Conservation (phyloP, 2,113 vertebrate genomes). For the Sinocyclocheilus rhinocerous region DNA sequence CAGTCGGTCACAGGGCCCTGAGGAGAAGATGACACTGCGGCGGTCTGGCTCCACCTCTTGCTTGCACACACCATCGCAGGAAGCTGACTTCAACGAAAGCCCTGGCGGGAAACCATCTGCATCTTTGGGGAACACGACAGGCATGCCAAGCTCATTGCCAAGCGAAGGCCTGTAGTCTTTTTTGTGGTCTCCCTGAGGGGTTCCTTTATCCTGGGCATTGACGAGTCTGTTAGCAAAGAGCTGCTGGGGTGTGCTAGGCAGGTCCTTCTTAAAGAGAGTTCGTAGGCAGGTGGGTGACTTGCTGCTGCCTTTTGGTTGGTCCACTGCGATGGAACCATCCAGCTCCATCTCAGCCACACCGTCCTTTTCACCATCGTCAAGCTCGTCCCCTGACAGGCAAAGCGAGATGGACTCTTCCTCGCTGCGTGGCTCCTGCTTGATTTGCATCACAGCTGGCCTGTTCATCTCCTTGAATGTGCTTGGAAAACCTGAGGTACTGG, state of each 20-base stretch:
- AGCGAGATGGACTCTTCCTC: constrained; percentile 87
- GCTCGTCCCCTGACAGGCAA: constrained; percentile 91
- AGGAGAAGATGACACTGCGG: constrained; percentile 97
- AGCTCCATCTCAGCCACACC: constrained; percentile 85
- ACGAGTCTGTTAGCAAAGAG: constrained; percentile 88
- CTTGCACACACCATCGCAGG: constrained; percentile 90
- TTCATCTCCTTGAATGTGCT: constrained; percentile 88
- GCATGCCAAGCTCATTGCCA: constrained; percentile 83
- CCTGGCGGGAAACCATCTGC: constrained; percentile 83
- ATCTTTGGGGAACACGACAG: constrained; percentile 87
- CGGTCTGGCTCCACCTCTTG: constrained; percentile 94
- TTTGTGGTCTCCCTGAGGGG: constrained; percentile 98
- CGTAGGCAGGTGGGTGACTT: constrained; percentile 87
- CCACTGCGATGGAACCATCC: constrained; percentile 80
- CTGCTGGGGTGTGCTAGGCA: constrained; percentile 88
- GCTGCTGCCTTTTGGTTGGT: constrained; percentile 72
- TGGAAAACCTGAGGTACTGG: constrained; percentile 99
- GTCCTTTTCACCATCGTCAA: constrained; percentile 84
- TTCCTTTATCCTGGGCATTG: constrained; percentile 90
- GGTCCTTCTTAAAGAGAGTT: constrained; percentile 87
- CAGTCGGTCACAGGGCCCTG: constrained; percentile 89
- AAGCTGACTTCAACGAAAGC: constrained; percentile 85
- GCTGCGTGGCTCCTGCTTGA: constrained; percentile 89
- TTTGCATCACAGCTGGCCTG: constrained; percentile 81
- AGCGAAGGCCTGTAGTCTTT: constrained; percentile 90